Evolutionary conservation across 2,797 vertebrate genomes (phyloP), one percentile per base, ranked within the genome.

Genomic region (Pyrocephalus nanus): DNA sequence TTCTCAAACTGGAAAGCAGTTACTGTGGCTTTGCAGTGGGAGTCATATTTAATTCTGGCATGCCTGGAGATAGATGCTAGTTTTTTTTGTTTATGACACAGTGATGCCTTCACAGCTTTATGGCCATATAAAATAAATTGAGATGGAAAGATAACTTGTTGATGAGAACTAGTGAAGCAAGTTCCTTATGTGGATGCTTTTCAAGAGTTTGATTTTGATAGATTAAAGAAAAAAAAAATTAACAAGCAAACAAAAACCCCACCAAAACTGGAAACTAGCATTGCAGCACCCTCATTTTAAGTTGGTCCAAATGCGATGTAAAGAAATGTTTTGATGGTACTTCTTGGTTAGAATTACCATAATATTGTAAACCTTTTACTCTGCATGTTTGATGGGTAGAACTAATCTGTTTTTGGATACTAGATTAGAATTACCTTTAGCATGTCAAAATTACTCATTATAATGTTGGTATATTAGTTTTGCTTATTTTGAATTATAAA

Each of bases 11-110:
- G 60, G 32, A 86, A 88, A 73, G 30, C 34, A 84, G 42, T 66
- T 79, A 58, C n/a, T 64, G 29, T 86, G 61, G 53, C 78, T 95
- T 95, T 88, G 58, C 25, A 48, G 61, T 27, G 65, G 72, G 29
- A 55, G 51, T 55, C 23, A 12, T 69, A 22, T 29, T 83, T 83
- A 78, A 78, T 94, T 90, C 66, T 90, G 42, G n/a, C 45, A 26
- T 74, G 58, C 69, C 34, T 69, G 55, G 12, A 88, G 64, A 38
- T 57, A 61, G 50, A 45, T 1, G 1, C 3, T 9, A 34, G 8
- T 32, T 86, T 47, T 43, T 86, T 67, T 92, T 25, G 53, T 62
- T 55, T 90, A 21, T 42, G 48, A 64, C 21, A 32, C 4, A 2
- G 8, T 64, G 70, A 30, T 79, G 48, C n/a, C 40, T 91, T 73